phyloP scores from a whole-genome alignment of 2,797 vertebrate genomes.

The Bovichtus variegatus region DNA sequence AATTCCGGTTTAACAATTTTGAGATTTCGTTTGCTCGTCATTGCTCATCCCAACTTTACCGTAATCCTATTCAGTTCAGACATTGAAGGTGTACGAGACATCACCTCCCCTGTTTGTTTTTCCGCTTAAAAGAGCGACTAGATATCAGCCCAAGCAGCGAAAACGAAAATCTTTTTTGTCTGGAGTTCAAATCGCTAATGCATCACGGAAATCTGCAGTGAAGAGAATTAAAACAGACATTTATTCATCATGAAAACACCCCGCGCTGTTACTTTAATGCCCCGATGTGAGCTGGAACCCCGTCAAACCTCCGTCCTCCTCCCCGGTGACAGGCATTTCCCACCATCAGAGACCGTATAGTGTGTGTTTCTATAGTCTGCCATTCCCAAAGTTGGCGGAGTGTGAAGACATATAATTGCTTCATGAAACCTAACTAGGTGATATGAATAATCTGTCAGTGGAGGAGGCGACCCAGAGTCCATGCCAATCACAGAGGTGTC shows the following conservation, averaged over 20 bases:
- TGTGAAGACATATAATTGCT: conserved; percentile 86
- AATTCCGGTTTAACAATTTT: neutral
- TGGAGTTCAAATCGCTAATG: neutral
- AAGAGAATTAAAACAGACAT: conserved; percentile 2
- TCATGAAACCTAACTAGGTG: conserved; percentile 82
- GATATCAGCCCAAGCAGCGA: neutral
- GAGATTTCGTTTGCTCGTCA: fast-evolving
- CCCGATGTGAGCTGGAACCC: conserved; percentile 28
- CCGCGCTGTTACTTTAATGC: conserved; percentile 14
- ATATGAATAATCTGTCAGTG: conserved; percentile 86
- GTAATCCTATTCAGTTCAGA: neutral
- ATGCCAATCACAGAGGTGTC: conserved; percentile 76
- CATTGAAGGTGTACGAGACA: fast-evolving
- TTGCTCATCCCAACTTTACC: neutral
- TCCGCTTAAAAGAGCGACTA: fast-evolving
- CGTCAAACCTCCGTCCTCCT: conserved; percentile 29
- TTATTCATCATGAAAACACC: conserved; percentile 10
- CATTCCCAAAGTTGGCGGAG: conserved; percentile 82
- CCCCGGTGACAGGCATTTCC: conserved; percentile 63
- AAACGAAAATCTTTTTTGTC: neutral
- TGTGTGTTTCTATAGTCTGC: conserved; percentile 76
- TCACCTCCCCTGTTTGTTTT: neutral
- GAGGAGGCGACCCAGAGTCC: conserved; percentile 69
- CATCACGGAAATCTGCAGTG: neutral
- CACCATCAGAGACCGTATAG: conserved; percentile 50